These are phyloP conservation scores for Zaprionus lachaisei DNA, from an alignment of 1,140 invertebrate species.

Conservation along the genomic window DNA sequence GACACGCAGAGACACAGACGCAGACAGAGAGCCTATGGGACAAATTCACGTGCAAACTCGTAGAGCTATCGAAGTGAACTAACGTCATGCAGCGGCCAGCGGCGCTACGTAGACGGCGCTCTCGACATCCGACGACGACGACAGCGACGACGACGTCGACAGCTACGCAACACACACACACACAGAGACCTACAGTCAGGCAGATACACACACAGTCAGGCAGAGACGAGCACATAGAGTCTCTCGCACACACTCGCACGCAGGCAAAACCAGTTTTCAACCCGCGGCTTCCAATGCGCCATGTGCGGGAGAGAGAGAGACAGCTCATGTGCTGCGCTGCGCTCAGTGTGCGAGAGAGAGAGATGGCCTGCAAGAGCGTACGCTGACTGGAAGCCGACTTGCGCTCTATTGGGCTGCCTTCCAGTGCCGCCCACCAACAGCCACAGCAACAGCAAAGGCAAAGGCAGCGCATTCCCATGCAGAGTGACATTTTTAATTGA, in stretches of 20 bases:
- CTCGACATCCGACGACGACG: constrained; percentile 51
- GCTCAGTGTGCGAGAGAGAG: constrained; percentile 14
- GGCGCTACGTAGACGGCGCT: constrained; percentile 80
- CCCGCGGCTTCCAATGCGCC: constrained; percentile 48
- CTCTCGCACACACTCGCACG: constrained; percentile 23
- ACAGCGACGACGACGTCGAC: constrained; percentile 6
- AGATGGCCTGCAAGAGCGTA: constrained; percentile 37
- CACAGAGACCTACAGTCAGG: background rate
- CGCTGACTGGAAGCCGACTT: constrained; percentile 70
- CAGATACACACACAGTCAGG: constrained; percentile 9
- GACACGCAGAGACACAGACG: constrained; percentile 51
- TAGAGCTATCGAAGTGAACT: constrained; percentile 85
- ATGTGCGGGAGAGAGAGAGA: constrained; percentile 28
- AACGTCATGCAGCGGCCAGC: constrained; percentile 83
- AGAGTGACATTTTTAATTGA: constrained; percentile 80
- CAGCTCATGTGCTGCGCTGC: constrained; percentile 6
- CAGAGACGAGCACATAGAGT: constrained; percentile 20
- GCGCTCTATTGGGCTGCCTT: constrained; percentile 74
- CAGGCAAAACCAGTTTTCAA: constrained; percentile 65
- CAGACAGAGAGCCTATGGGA: constrained; percentile 56
- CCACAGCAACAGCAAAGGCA: background rate
- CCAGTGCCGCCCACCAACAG: constrained; percentile 72
- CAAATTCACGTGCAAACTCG: constrained; percentile 84
- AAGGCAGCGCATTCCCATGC: constrained; percentile 66
- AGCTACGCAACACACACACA: constrained; percentile 8